Base-by-base conservation (phyloP, 2,113 vertebrate genomes). In the Chionodraco myersi region DNA sequence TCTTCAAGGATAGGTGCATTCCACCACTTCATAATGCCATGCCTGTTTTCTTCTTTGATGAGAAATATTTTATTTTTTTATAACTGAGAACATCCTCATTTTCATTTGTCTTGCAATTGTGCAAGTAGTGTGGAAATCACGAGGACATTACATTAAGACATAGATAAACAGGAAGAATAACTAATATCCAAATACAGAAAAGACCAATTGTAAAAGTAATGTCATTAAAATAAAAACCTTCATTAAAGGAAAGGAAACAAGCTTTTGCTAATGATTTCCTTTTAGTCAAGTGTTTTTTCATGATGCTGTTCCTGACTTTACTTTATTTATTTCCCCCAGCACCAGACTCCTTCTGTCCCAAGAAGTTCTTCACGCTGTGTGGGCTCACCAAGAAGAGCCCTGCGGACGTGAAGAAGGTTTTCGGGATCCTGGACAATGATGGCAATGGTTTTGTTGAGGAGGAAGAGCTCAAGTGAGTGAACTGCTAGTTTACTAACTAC, bases 291-390 rank as follows among this genome's bases (percentile, higher is more conserved):
- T 7, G 30, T 41, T 41, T 6, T 41, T 41, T 41, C 36, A 6
- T 7, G 7, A 6, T 41, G 36, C 36, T 41, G 36, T 34, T 45
- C 0, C 61, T 61, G 6, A 68, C 21, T 66, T 15, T 30, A 3
- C n/a, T 72, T 16, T 70, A 14, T 76, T 0, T 8, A 1, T 13
- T 69, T 87, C 87, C 85, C 84, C 79, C 89, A 99, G 98, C 96
- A 89, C 96, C 96, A 84, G 97, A 98, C 82, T 96, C 97, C 90
- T 99, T 99, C 90, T 96, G 94, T 82, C 94, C 94, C 85, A 99
- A 97, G 94, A 98, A 97, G 95, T 99, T 99, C 94, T 99, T 99
- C 95, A 94, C 97, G 94, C 79, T 95, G 26, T 98, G 96, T 70
- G 98, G 98, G 69, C 96, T 99, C 76, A 88, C 94, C 90, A 96